phyloP scores from a whole-genome alignment of 2,797 vertebrate species.

The Acomys russatus region DNA sequence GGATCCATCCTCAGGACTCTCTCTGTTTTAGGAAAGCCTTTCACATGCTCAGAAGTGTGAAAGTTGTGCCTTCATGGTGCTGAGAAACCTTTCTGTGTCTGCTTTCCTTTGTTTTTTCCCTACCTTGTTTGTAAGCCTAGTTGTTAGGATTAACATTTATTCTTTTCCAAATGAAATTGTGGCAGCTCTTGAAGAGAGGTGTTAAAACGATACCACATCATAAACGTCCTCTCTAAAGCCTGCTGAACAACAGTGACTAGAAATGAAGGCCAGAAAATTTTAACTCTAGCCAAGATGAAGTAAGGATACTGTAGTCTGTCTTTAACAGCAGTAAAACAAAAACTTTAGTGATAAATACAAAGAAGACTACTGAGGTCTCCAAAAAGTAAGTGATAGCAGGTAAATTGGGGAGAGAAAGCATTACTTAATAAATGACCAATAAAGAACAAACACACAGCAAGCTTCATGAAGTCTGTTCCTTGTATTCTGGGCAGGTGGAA shows the following conservation, averaged over 20 bases:
- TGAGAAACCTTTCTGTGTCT: constrained; percentile 15
- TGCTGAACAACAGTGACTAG: constrained; percentile 2
- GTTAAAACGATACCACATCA: constrained; percentile 2
- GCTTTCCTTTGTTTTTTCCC: neutral
- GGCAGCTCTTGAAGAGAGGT: constrained; percentile 36
- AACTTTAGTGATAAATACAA: neutral
- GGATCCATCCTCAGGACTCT: neutral
- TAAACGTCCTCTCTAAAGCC: neutral
- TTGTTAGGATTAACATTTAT: constrained; percentile 24
- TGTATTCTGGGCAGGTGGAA: neutral
- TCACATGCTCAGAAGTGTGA: neutral
- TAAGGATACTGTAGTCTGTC: neutral
- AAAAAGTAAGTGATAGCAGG: neutral
- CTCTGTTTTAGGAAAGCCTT: neutral
- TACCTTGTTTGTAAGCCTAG: neutral
- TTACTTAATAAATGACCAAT: neutral
- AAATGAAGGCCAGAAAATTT: neutral
- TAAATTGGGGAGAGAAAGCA: neutral
- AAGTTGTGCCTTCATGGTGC: neutral
- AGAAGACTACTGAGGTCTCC: neutral
- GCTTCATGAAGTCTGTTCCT: neutral
- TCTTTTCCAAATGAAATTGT: constrained; percentile 45
- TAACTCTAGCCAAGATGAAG: neutral
- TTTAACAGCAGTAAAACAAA: neutral
- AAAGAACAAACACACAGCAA: neutral